Percentiles rank a stretch among this genome's conserved stretches.
These are phyloP conservation scores for Bothrops alternatus DNA, from an alignment of 2,797 vertebrate genomes.

Conservation along the genomic window DNA sequence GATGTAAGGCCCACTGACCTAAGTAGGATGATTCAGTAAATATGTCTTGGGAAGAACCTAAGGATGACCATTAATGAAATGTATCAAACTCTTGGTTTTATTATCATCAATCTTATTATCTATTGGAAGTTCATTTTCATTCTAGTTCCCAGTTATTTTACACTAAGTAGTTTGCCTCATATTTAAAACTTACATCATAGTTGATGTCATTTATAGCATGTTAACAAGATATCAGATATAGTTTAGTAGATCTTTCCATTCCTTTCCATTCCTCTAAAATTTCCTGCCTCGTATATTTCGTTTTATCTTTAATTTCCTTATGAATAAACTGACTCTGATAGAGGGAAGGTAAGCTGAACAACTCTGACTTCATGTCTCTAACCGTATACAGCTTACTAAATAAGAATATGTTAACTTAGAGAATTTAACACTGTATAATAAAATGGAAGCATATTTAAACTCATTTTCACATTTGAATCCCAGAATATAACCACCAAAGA, in stretches of 20 bases:
- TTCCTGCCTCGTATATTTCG: neutral
- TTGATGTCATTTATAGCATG: neutral
- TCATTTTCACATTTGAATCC: constrained; percentile 19
- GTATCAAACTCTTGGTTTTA: neutral
- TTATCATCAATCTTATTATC: neutral
- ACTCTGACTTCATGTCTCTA: neutral
- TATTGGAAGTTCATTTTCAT: neutral
- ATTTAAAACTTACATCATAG: neutral
- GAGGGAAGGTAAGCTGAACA: neutral
- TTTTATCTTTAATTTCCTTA: neutral
- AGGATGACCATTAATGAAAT: neutral
- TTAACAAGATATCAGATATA: neutral
- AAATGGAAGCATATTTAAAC: neutral
- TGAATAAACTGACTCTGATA: neutral
- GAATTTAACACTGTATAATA: neutral
- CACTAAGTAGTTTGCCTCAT: neutral
- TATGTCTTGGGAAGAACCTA: neutral
- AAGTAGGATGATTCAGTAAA: neutral
- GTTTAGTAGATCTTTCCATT: neutral
- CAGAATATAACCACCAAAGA: neutral
- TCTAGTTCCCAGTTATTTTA: neutral
- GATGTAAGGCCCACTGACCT: neutral
- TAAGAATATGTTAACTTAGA: neutral
- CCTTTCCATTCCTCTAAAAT: neutral
- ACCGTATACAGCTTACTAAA: neutral